Evolutionary conservation across 2,113 vertebrate species (phyloP), one percentile per base, ranked within the genome.

Genomic region (Menidia beryllina): DNA sequence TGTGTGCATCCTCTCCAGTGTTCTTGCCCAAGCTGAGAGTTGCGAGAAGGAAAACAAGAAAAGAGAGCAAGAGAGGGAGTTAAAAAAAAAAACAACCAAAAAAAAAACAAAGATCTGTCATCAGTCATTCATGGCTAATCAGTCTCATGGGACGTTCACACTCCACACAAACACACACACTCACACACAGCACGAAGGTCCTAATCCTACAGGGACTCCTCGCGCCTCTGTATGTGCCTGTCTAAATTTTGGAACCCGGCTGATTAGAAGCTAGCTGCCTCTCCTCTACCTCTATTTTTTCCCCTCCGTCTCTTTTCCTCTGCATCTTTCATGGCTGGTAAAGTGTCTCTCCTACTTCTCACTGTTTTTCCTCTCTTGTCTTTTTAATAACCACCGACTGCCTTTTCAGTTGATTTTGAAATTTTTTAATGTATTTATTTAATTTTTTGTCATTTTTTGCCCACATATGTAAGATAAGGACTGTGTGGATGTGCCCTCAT

Each of bases 71-170:
- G 62, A 68, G 76, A 51, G 62, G 62, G 73, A 75, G 69, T 36
- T 43, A 63, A 49, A 69, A 39, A 38, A 49, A 57, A 53, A 51
- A 39, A 76, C n/a, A n/a, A n/a, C n/a, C n/a, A 41, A 73, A 83
- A 84, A 75, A 83, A 86, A 84, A 90, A 89, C 87, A 91, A 91
- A 91, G 91, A 90, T 89, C 89, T 81, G 91, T 91, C 91, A 92
- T 92, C 89, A 92, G 91, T 91, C 91, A 92, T 91, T 92, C 91
- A 92, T 91, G 89, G 88, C 77, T 92, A 92, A 92, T 92, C 91
- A 92, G 91, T 92, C 91, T 92, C 89, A 50, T 85, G 91, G 89
- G 91, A 90, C 51, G 23, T 51, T 48, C 77, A 60, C 69, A 58
- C 77, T 38, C 69, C 82, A 51, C 69, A 77, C 77, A 76, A 53